Percentiles rank a stretch among this genome's conserved stretches.
phyloP scores from a whole-genome alignment of 2,888 invertebrate genomes.

The Ormia ochracea region DNA sequence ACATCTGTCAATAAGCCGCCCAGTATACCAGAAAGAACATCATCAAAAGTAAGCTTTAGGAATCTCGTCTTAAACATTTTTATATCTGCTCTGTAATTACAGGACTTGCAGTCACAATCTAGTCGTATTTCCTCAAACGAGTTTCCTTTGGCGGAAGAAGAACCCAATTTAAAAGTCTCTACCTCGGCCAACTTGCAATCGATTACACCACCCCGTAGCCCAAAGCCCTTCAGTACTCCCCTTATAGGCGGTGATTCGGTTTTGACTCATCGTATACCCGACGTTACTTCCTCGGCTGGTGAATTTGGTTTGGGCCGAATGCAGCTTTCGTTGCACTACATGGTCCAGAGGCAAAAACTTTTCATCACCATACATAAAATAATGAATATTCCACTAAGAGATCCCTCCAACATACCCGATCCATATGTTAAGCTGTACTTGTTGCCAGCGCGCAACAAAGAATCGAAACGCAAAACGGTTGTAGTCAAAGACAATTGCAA shows the following conservation, averaged over 20 bases:
- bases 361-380: slow-evolving; percentile 92
- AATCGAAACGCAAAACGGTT: slow-evolving; percentile 90
- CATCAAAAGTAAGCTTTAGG: slow-evolving; percentile 36
- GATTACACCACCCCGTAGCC: slow-evolving; percentile 68
- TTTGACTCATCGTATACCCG: slow-evolving; percentile 81
- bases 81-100: background rate
- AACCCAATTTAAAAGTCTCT: slow-evolving; percentile 62
- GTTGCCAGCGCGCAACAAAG: slow-evolving; percentile 89
- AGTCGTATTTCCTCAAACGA: slow-evolving; percentile 68
- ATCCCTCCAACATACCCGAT: slow-evolving; percentile 90
- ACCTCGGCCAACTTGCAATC: slow-evolving; percentile 67
- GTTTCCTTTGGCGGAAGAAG: slow-evolving; percentile 70
- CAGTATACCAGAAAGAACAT: slow-evolving; percentile 62
- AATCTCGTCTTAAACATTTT: too few relatives aligned
- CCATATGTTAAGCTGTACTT: slow-evolving; percentile 93
- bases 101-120: slow-evolving; percentile 68
- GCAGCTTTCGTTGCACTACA: slow-evolving; percentile 90
- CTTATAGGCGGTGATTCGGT: slow-evolving; percentile 69
- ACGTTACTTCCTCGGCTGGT: slow-evolving; percentile 82
- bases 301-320: slow-evolving; percentile 87
- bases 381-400: slow-evolving; percentile 88
- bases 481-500: slow-evolving; percentile 91
- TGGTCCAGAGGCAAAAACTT: slow-evolving; percentile 87
- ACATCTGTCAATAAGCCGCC: slow-evolving; percentile 69
- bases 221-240: slow-evolving; percentile 64